Evolutionary conservation across 2,113 vertebrate genomes (phyloP).

Genomic region (Desmodus rotundus): DNA sequence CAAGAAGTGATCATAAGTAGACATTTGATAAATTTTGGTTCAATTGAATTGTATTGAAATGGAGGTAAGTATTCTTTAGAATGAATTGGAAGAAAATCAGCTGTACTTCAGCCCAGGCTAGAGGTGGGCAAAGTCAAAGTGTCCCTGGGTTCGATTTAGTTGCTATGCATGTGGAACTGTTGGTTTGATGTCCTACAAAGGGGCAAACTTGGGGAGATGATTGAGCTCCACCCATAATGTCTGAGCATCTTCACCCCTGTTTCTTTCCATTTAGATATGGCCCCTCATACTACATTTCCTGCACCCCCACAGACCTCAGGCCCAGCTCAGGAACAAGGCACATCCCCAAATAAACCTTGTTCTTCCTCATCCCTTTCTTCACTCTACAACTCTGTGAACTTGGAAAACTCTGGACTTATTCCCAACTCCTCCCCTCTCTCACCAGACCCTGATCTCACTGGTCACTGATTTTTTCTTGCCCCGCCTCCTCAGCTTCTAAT

Average conservation of each 20-base stretch:
- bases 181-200: background rate
- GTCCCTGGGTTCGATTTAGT: background rate
- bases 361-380: background rate
- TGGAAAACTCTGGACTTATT: background rate
- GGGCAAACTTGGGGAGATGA: background rate
- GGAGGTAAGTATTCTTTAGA: background rate
- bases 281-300: background rate
- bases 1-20: background rate
- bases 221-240: background rate
- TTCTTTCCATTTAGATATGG: background rate
- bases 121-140: background rate
- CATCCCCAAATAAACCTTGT: too few relatives aligned
- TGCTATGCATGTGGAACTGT: background rate
- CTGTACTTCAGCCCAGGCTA: background rate
- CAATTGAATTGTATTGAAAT: background rate
- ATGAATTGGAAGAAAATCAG: background rate
- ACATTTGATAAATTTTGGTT: background rate
- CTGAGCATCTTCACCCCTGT: background rate
- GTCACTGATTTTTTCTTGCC: background rate
- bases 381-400: background rate
- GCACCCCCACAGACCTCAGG: background rate
- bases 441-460: background rate
- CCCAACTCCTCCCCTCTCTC: background rate
- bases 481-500: background rate
- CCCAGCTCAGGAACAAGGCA: background rate